Conservation (phyloP, 2,113 vertebrate genomes). For the Natator depressus region DNA sequence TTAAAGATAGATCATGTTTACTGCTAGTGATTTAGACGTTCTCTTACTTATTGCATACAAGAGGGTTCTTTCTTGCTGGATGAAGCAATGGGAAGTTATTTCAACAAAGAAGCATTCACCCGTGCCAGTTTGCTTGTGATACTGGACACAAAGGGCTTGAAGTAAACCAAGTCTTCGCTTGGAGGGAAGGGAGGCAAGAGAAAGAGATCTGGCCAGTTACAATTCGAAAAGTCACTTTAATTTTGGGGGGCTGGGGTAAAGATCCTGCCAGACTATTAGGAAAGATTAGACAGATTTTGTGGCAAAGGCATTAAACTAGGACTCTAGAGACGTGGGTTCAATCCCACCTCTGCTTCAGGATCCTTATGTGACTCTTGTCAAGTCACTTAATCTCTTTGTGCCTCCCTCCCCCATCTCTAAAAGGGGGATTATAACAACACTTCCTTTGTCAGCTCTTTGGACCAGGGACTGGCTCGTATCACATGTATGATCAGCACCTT, state of each 20-base stretch:
- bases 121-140: neutral
- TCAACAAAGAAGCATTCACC: neutral
- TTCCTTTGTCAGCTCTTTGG: fast-evolving
- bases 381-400: neutral
- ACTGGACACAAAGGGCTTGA: neutral
- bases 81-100: neutral
- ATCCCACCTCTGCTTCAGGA: neutral
- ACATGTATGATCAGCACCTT: neutral
- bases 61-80: fast-evolving
- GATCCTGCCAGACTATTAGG: neutral
- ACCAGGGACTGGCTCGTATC: neutral
- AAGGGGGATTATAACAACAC: neutral
- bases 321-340: fast-evolving
- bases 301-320: neutral
- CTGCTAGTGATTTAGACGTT: constrained; percentile 8
- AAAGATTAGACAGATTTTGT: neutral
- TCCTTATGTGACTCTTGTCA: fast-evolving
- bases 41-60: neutral
- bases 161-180: neutral
- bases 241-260: neutral
- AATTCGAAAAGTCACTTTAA: neutral
- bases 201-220: neutral
- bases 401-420: neutral
- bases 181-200: neutral
- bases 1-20: constrained; percentile 41